phyloP scores from a whole-genome alignment of 2,797 vertebrate genomes.

The Natrix natrix region DNA sequence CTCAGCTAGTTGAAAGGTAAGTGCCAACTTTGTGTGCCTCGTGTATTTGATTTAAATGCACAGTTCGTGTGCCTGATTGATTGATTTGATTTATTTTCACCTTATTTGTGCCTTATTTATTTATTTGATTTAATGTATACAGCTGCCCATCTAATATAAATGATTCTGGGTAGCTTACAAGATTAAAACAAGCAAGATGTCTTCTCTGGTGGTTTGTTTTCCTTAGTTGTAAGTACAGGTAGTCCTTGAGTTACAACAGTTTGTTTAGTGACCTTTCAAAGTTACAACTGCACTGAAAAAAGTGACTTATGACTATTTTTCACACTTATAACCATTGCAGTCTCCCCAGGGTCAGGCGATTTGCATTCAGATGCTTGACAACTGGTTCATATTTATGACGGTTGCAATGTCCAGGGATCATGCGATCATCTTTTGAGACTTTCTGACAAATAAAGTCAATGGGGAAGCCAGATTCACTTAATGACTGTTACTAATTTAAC shows the following conservation, averaged over 20 bases:
- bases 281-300: neutral
- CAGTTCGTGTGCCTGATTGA: neutral
- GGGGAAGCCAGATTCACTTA: neutral
- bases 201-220: neutral
- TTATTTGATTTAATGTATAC: neutral
- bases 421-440: neutral
- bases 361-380: neutral
- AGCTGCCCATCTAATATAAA: neutral
- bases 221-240: neutral
- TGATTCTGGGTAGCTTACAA: neutral
- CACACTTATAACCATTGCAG: neutral
- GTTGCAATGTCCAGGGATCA: neutral
- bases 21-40: neutral
- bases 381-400: neutral
- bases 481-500: neutral
- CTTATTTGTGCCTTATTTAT: neutral
- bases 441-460: neutral
- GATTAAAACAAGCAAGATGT: neutral
- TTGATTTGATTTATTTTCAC: neutral
- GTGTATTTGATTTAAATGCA: neutral
- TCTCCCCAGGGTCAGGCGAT: neutral
- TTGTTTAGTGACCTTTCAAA: neutral
- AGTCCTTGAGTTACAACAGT: neutral
- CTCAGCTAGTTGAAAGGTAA: neutral
- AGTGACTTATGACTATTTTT: neutral